phyloP scores from a whole-genome alignment of 2,797 vertebrate species.

The Pelobates cultripes region DNA sequence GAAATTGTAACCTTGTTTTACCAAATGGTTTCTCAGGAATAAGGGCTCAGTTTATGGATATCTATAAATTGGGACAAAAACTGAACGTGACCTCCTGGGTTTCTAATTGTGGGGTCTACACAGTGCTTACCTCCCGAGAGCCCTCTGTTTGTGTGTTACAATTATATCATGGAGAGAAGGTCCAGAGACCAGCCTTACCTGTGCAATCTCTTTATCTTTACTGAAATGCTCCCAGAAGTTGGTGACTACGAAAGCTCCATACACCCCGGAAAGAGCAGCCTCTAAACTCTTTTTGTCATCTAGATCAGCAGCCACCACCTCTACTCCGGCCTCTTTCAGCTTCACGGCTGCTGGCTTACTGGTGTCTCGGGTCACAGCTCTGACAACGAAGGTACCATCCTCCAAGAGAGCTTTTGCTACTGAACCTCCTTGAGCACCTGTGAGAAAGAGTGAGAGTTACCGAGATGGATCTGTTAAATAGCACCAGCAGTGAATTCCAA shows the following conservation, averaged over 20 bases:
- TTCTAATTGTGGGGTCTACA: too few species aligned
- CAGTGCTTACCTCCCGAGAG: too few species aligned
- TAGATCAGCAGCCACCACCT: constrained; percentile 67
- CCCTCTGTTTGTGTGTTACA: too few species aligned
- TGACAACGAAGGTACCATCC: constrained; percentile 66
- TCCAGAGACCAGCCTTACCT: constrained; percentile 57
- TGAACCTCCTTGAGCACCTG: constrained; percentile 68
- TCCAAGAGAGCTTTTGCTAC: constrained; percentile 66
- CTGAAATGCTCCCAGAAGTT: constrained; percentile 69
- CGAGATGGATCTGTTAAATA: not conserved
- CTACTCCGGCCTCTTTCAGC: constrained; percentile 64
- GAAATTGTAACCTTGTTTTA: too few species aligned
- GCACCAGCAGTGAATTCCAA: too few species aligned
- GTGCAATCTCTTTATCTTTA: constrained; percentile 65
- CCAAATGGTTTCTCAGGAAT: too few species aligned
- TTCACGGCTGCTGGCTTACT: constrained; percentile 56
- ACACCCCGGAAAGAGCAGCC: constrained; percentile 59
- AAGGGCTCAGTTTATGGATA: too few species aligned
- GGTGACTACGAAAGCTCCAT: constrained; percentile 68
- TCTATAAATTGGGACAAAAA: too few species aligned
- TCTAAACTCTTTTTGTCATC: constrained; percentile 64
- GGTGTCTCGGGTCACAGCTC: constrained; percentile 62
- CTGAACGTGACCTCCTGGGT: too few species aligned
- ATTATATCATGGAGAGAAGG: not conserved
- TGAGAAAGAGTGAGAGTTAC: not conserved